Evolutionary conservation across 2,113 vertebrate genomes (phyloP).

Genomic region (Ceyx cyanopectus): DNA sequence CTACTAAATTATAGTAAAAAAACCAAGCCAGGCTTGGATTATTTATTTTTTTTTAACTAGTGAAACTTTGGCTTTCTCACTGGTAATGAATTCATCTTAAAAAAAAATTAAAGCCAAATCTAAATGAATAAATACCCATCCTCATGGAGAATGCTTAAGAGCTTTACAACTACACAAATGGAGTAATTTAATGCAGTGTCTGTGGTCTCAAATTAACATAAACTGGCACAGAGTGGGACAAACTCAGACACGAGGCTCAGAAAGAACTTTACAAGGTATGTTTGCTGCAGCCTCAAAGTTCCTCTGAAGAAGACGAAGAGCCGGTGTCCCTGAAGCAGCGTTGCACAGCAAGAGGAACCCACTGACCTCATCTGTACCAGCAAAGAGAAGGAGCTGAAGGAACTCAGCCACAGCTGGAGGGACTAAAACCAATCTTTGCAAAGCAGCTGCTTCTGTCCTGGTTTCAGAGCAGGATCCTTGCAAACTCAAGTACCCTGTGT

Average conservation of each 20-base stretch:
- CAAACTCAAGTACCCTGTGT: not conserved
- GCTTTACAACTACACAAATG: constrained; percentile 4
- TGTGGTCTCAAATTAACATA: not conserved
- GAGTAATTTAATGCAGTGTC: constrained; percentile 2
- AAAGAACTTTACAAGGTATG: not conserved
- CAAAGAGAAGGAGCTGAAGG: not conserved
- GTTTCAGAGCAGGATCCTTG: not conserved
- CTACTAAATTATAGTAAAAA: not conserved
- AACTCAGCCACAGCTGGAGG: not conserved
- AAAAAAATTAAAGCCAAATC: constrained; percentile 18
- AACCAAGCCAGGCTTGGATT: not conserved
- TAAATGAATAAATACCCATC: constrained; percentile 4
- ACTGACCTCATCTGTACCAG: not conserved
- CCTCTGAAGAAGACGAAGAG: not conserved
- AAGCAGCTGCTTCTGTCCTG: not conserved
- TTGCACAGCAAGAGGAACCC: not conserved
- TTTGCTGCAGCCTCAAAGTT: not conserved
- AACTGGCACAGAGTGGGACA: not conserved
- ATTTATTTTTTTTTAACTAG: constrained; percentile 3
- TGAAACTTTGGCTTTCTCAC: not conserved
- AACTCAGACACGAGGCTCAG: not conserved
- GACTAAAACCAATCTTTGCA: not conserved
- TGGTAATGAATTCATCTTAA: not conserved
- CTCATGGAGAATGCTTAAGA: constrained; percentile 15
- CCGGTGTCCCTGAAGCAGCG: not conserved